Conservation (phyloP, 2,113 vertebrate species). For the Piprites chloris region DNA sequence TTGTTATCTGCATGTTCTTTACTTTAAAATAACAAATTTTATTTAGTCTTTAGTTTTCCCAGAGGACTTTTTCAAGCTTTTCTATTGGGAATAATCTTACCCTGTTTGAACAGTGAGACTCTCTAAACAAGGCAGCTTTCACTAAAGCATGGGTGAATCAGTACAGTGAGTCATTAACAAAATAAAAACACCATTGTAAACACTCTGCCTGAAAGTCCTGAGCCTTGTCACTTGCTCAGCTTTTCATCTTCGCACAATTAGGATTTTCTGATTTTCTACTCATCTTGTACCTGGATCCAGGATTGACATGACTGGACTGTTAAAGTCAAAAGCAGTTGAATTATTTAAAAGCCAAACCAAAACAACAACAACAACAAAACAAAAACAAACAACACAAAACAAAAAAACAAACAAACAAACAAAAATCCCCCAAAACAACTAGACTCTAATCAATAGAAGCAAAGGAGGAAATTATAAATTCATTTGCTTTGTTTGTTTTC, state of each 20-base stretch:
- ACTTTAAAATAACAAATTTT: neutral
- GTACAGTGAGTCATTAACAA: neutral
- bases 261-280: neutral
- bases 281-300: neutral
- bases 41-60: neutral
- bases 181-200: conserved; percentile 28
- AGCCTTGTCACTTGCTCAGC: neutral
- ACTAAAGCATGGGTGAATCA: neutral
- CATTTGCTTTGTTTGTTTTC: neutral
- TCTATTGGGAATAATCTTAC: neutral
- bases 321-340: neutral
- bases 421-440: neutral
- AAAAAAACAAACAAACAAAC: no score
- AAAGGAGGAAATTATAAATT: neutral
- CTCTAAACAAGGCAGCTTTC: neutral
- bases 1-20: neutral
- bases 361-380: neutral
- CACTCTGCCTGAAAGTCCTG: neutral
- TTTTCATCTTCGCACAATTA: neutral
- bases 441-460: neutral
- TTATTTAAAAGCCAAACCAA: neutral
- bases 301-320: neutral
- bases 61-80: neutral
- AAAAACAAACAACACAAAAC: no score
- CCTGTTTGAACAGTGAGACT: neutral